Conservation (phyloP, 1,140 invertebrate genomes). For the Conus ventricosus region DNA sequence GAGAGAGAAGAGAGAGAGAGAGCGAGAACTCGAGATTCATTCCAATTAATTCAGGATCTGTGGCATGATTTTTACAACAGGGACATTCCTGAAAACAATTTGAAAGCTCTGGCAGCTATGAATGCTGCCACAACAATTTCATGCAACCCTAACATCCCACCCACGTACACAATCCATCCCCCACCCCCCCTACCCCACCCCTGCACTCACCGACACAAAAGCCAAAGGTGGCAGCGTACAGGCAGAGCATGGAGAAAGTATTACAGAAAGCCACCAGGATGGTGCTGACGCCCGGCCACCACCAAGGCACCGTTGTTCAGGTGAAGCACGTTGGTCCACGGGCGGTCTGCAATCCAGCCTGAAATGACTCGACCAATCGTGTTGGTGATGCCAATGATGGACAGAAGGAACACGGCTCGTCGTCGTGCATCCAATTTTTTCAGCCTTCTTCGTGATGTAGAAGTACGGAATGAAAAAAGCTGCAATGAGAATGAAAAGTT, state of each 20-base stretch:
- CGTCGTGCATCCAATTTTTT: conserved; percentile 74
- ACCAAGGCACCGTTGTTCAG: conserved; percentile 80
- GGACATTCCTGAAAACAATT: no score
- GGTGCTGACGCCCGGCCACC: conserved; percentile 89
- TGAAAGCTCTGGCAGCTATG: no score
- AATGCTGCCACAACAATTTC: no score
- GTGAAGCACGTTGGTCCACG: conserved; percentile 83
- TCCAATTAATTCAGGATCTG: no score
- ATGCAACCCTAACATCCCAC: no score
- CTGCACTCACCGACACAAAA: conserved; percentile 85
- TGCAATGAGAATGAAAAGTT: conserved; percentile 26
- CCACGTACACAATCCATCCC: no score
- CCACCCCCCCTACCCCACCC: no score
- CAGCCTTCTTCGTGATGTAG: conserved; percentile 53
- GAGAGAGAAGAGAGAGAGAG: no score
- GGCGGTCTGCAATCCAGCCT: conserved; percentile 78
- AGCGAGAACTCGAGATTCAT: no score
- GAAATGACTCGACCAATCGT: conserved; percentile 79
- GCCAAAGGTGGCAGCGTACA: conserved; percentile 89
- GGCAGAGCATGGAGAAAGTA: conserved; percentile 81
- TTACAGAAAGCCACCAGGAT: conserved; percentile 84
- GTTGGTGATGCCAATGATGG: conserved; percentile 86
- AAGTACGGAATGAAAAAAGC: conserved; percentile 63
- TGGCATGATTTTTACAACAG: no score
- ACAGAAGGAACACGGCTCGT: conserved; percentile 87